Base-by-base conservation (phyloP, 2,797 vertebrate genomes). In the Thunnus albacares region DNA sequence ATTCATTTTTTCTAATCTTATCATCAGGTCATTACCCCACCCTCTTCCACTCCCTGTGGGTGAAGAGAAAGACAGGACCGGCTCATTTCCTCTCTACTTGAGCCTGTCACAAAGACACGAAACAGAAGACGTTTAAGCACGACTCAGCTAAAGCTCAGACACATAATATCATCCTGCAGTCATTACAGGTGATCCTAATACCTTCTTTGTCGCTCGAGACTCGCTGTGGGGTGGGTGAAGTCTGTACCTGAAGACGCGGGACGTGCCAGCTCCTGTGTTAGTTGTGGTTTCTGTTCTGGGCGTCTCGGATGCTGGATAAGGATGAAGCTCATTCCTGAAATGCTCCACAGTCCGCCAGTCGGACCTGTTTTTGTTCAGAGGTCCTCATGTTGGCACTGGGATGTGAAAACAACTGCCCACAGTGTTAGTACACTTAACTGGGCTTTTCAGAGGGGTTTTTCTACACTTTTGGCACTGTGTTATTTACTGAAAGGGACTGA, bases 1-100 rank as follows among this genome's bases (percentile, higher is more conserved):
- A 45, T 77, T 41, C 43, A 20, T 87, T 41, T 24, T 51, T 66
- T 71, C 49, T 59, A 49, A 87, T 70, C 70, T 65, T 18, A 28
- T 35, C 9, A 76, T 81, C 72, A 51, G 64, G 53, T 61, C 41
- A 52, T 60, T 57, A 38, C 43, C 7, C 75, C 47, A 3, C 70
- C 77, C 58, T 67, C 45, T 8, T 75, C 38, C 55, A 38, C 45
- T 33, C 75, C 64, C 63, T 71, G 13, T 26, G 59, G 53, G 57
- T 47, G 24, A 61, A 49, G 43, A 22, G 5, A 57, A 57, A 22
- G 22, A 20, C 56, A 51, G 28, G 18, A 64, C 49, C n/a, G 12
- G 2, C 47, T 83, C n/a, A 74, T 79, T 86, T 87, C 87, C 75
- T 83, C n/a, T 60, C 28, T n/a, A 41, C 56, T 71, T 71, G 56